phyloP scores from a whole-genome alignment of 2,888 invertebrate species.

The Mongoloraphidia duomilia region DNA sequence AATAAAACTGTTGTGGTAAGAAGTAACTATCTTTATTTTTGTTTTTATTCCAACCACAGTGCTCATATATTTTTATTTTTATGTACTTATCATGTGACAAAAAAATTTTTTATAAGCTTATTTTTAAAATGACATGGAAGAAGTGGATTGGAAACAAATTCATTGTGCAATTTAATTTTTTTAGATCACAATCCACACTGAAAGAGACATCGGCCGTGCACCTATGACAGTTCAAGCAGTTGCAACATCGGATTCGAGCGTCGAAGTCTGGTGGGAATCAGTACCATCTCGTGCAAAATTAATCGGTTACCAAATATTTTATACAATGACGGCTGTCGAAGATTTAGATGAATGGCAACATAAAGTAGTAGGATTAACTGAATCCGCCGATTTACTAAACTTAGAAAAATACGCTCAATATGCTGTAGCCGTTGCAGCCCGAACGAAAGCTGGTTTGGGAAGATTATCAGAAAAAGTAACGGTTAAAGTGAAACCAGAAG shows the following conservation, averaged over 20 bases:
- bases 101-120: no score
- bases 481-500: conserved; percentile 83
- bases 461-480: conserved; percentile 78
- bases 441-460: conserved; percentile 67
- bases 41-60: no score
- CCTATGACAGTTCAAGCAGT: conserved; percentile 87
- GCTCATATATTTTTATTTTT: no score
- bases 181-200: conserved; percentile 59
- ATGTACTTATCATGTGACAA: no score
- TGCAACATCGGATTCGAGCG: conserved; percentile 86
- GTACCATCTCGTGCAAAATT: conserved; percentile 74
- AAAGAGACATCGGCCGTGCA: conserved; percentile 80
- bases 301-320: conserved; percentile 79
- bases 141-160: no score
- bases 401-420: conserved; percentile 84
- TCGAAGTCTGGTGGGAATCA: conserved; percentile 91
- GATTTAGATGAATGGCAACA: conserved; percentile 87
- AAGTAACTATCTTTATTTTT: no score
- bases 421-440: conserved; percentile 78
- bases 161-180: background rate
- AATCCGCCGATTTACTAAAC: conserved; percentile 78
- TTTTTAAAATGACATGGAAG: no score
- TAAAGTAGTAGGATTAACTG: conserved; percentile 70
- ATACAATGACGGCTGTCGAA: conserved; percentile 84
- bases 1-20: no score